Evolutionary conservation across 2,797 vertebrate genomes (phyloP).

Genomic region (Denticeps clupeoides): DNA sequence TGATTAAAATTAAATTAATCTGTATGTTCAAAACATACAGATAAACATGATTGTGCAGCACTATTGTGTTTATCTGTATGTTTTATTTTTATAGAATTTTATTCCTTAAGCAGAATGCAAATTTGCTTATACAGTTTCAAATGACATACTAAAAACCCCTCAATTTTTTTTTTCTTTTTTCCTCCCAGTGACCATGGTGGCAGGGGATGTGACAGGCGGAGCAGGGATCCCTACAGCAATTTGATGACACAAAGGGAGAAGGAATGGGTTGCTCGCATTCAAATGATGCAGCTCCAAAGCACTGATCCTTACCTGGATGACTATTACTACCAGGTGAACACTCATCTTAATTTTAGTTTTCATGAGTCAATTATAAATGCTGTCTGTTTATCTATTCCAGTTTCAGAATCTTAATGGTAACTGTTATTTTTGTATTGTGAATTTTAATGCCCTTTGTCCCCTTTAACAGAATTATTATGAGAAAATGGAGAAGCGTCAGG

Average conservation of each 20-base stretch:
- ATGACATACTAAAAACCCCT: too few species aligned
- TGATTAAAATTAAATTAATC: too few species aligned
- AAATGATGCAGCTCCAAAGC: conserved; percentile 97
- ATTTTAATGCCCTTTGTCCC: not conserved
- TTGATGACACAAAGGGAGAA: conserved; percentile 94
- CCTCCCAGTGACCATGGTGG: conserved; percentile 54
- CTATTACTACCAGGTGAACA: conserved; percentile 89
- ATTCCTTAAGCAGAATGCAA: too few species aligned
- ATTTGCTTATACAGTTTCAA: too few species aligned
- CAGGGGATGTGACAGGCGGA: conserved; percentile 54
- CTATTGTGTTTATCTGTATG: too few species aligned
- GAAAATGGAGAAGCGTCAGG: conserved; percentile 87
- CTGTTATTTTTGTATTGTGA: too few species aligned
- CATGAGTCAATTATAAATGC: not conserved
- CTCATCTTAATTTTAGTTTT: not conserved
- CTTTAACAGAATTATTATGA: conserved; percentile 84
- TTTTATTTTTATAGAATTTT: too few species aligned
- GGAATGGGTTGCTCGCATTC: conserved; percentile 95
- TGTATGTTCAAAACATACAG: too few species aligned
- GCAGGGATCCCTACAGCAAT: conserved; percentile 87
- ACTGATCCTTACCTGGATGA: conserved; percentile 94
- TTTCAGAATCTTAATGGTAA: too few species aligned
- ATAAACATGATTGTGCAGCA: too few species aligned
- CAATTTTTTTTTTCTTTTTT: conserved; percentile 20
- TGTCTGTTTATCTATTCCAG: too few species aligned